Conservation (phyloP, 2,113 vertebrate species). For the Thalassoma bifasciatum region DNA sequence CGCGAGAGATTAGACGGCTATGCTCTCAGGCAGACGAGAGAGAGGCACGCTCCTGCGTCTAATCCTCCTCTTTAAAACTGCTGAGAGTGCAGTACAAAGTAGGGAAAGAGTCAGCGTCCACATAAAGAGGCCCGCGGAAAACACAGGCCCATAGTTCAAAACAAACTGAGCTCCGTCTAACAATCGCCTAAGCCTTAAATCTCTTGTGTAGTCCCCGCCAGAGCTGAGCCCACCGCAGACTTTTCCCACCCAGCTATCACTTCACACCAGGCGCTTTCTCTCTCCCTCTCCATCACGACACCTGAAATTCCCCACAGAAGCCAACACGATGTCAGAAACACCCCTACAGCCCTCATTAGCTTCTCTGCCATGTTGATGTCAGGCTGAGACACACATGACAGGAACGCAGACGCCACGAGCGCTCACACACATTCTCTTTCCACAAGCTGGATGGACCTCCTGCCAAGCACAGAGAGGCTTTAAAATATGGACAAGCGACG, state of each 20-base stretch:
- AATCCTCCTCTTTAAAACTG: constrained; percentile 75
- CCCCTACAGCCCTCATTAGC: constrained; percentile 50
- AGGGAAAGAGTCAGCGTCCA: constrained; percentile 48
- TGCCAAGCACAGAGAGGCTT: constrained; percentile 47
- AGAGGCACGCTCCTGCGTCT: constrained; percentile 64
- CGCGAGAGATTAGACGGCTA: constrained; percentile 66
- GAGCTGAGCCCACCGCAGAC: constrained; percentile 10
- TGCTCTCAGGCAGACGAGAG: constrained; percentile 60
- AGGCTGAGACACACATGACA: constrained; percentile 15
- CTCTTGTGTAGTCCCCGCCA: constrained; percentile 40
- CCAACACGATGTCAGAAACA: constrained; percentile 27
- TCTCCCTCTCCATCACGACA: constrained; percentile 17
- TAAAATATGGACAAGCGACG: constrained; percentile 52
- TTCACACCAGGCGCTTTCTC: constrained; percentile 16
- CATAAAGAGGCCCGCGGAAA: constrained; percentile 57
- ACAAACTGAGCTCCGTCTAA: constrained; percentile 64
- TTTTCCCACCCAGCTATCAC: constrained; percentile 27
- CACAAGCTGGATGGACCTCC: constrained; percentile 16
- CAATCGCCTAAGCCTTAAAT: constrained; percentile 68
- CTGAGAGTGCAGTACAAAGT: constrained; percentile 71
- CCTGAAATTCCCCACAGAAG: constrained; percentile 17
- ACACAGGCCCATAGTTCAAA: constrained; percentile 53
- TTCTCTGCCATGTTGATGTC: constrained; percentile 22
- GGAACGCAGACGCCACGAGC: background rate
- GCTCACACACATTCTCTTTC: background rate